phyloP scores from a whole-genome alignment of 2,888 invertebrate genomes.

The Noctua pronuba region DNA sequence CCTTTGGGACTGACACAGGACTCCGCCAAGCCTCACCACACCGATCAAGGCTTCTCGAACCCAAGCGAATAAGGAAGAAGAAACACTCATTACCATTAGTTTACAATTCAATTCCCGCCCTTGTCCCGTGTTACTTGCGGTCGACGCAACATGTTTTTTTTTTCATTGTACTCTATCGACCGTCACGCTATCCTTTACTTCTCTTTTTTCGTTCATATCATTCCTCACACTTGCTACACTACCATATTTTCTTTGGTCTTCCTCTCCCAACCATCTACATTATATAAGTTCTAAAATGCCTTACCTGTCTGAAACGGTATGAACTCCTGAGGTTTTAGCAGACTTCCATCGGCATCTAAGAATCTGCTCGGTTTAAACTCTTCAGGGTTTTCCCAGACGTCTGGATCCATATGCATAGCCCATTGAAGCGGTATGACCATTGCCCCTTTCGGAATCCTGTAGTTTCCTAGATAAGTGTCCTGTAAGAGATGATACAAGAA shows the following conservation, averaged over 20 bases:
- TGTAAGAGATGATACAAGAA: constrained; percentile 66
- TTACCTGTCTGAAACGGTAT: constrained; percentile 96
- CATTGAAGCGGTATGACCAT: constrained; percentile 95
- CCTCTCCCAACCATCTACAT: not conserved
- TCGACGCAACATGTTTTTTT: not conserved
- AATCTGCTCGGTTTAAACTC: constrained; percentile 93
- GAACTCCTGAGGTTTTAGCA: constrained; percentile 92
- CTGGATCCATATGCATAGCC: constrained; percentile 94
- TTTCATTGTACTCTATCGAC: not conserved
- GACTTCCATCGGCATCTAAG: constrained; percentile 91
- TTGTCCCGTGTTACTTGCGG: not conserved
- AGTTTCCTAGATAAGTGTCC: constrained; percentile 91
- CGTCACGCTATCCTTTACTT: not conserved
- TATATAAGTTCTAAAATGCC: no score
- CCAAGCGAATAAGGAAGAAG: not conserved
- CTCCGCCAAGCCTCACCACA: not conserved
- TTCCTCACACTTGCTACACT: not conserved
- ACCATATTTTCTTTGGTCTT: not conserved
- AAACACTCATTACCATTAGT: not conserved
- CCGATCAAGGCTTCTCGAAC: not conserved
- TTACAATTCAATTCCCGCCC: not conserved
- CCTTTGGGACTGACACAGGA: not conserved
- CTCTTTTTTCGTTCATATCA: not conserved
- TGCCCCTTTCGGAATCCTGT: constrained; percentile 92
- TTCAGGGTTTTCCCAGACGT: constrained; percentile 92